Base-by-base conservation (phyloP, 2,888 invertebrate species). In the Trachelus tabidus region DNA sequence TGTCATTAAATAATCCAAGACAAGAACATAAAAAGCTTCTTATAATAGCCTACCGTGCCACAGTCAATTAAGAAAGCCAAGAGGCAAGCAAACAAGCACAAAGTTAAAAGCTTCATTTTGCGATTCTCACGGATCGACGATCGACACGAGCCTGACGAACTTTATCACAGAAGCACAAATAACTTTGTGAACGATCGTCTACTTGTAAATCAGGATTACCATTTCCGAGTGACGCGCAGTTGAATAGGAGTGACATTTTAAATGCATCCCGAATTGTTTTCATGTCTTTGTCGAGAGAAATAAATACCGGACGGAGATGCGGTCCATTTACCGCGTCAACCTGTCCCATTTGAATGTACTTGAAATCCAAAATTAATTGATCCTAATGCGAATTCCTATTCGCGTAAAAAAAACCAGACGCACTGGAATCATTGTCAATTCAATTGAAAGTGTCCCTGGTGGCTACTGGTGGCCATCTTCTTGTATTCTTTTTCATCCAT, bases 251-350 rank as follows among this genome's bases (percentile, higher is more conserved):
- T 76, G 77, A 81, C 77, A 78, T 35, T 76, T 78, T 79, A 75
- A 80, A 73, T 81, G 33, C 69, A 37, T 31, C 69, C 56, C 73
- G 69, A 34, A 77, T 75, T 75, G 74, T 79, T 30, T 33, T 37
- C 69, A 34, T 11, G 33, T 73, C 77, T 79, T 81, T 78, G 80
- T 81, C 79, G 33, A 73, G 78, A 35, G 30, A 79, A n/a, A 79
- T 76, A 79, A 69, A 77, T 73, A 76, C 81, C 76, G 79, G 79
- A 77, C 78, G 83, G 79, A 76, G 81, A 83, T 77, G 75, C 81
- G 83, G 83, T 81, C 80, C 79, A 81, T 76, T 83, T 76, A 78
- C 73, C 77, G 68, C 75, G 15, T 34, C 34, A 71, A 37, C 71
- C 31, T 71, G 75, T 77, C 68, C 68, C 37, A 34, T 75, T 69